Conservation (phyloP, 1,140 invertebrate species). For the Orius insidiosus region DNA sequence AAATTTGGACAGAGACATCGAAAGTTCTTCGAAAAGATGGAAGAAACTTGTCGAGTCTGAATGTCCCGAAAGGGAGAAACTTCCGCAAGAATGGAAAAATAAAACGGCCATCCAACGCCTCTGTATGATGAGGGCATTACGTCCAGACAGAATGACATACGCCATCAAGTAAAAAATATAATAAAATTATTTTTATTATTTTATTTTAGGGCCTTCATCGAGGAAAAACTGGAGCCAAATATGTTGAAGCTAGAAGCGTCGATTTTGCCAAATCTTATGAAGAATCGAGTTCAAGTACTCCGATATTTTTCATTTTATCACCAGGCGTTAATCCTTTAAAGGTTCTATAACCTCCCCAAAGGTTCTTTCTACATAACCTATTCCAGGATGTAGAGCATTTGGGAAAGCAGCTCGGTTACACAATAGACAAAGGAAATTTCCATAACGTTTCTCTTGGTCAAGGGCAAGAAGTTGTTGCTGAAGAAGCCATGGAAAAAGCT, state of each 20-base stretch:
- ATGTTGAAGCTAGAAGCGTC: conserved; percentile 69
- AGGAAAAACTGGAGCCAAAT: conserved; percentile 81
- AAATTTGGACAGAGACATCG: conserved; percentile 89
- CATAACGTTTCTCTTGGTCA: conserved; percentile 95
- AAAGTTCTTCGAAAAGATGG: conserved; percentile 87
- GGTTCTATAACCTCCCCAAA: conserved; percentile 22
- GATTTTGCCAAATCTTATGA: conserved; percentile 91
- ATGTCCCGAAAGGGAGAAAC: conserved; percentile 89
- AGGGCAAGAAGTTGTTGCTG: conserved; percentile 88
- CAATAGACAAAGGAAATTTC: conserved; percentile 66
- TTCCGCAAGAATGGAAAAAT: conserved; percentile 96
- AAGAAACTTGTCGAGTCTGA: conserved; percentile 91
- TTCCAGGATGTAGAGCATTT: conserved; percentile 71
- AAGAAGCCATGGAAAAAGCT: conserved; percentile 75
- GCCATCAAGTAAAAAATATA: conserved; percentile 41
- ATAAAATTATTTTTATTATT: not conserved
- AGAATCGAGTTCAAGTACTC: conserved; percentile 79
- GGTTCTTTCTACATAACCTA: too few species aligned
- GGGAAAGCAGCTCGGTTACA: conserved; percentile 69
- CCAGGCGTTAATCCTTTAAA: conserved; percentile 91
- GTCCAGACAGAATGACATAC: conserved; percentile 89
- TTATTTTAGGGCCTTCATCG: conserved; percentile 64
- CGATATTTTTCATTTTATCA: conserved; percentile 91
- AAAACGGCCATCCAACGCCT: conserved; percentile 80
- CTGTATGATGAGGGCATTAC: conserved; percentile 82